Evolutionary conservation across 2,888 invertebrate species (phyloP).

Genomic region (Galerucella calmariensis): DNA sequence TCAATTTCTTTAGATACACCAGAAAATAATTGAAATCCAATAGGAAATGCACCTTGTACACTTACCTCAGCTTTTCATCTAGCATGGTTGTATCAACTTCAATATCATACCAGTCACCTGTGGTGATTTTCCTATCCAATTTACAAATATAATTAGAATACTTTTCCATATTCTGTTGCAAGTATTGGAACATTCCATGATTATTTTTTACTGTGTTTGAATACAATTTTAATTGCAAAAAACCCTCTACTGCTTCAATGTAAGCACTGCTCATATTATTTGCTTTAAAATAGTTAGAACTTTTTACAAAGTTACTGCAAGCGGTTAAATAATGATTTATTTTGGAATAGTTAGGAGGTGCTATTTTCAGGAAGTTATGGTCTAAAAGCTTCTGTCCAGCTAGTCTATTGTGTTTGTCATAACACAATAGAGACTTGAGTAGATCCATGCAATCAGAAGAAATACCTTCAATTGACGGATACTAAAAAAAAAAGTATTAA

Average conservation of each 20-base stretch:
- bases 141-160: conserved; percentile 24
- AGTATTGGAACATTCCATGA: conserved; percentile 23
- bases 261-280: conserved; percentile 31
- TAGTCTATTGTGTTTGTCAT: conserved; percentile 34
- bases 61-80: conserved; percentile 33
- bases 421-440: conserved; percentile 31
- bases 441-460: conserved; percentile 30
- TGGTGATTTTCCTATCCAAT: conserved; percentile 27
- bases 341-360: not conserved
- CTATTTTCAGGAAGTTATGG: conserved; percentile 26
- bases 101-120: conserved; percentile 2
- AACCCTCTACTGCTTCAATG: conserved; percentile 32
- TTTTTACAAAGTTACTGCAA: conserved; percentile 30
- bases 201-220: conserved; percentile 19
- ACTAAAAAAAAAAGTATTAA: conserved; percentile 29
- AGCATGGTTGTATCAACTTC: conserved; percentile 13
- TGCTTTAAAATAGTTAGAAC: conserved; percentile 12
- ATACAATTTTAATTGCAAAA: conserved; percentile 36
- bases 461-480: conserved; percentile 5
- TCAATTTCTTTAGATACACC: too few relatives aligned
- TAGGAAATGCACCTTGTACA: not conserved
- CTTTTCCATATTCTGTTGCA: conserved; percentile 12
- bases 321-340: conserved; percentile 31
- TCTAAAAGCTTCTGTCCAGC: conserved; percentile 14
- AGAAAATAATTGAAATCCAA: too few relatives aligned